Base-by-base conservation (phyloP, 2,113 vertebrate genomes). In the Columba janthina region DNA sequence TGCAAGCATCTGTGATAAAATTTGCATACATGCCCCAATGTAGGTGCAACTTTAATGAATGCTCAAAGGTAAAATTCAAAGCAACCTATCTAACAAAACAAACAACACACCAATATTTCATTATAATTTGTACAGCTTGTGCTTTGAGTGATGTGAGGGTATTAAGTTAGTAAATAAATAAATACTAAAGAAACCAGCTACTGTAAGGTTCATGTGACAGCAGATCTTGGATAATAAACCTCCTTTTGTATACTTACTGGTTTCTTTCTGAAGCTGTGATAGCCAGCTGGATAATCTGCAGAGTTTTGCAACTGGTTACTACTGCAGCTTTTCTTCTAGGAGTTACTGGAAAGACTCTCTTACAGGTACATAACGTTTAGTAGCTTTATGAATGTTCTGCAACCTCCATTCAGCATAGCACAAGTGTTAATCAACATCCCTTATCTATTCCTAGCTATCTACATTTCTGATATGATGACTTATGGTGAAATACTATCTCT, bases 1-100 rank as follows among this genome's bases (percentile, higher is more conserved):
- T 82, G 16, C 4, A 88, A 57, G 18, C 40, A 70, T 8, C 28
- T 28, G 9, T 51, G 19, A 54, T 46, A 50, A 88, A 90, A 72
- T 25, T n/a, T 17, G 3, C 5, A 50, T 21, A 28, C 2, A 4
- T 66, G 5, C 2, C 3, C 42, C 8, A 24, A 8, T 5, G 1
- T 25, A 22, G 4, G 4, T 50, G 5, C 10, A 85, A 54, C 24
- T 76, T 46, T 28, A 76, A 10, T 10, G 66, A 57, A 66, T 6
- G 4, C 2, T 61, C 9, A 40, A 36, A 28, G 8, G 8, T 44
- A 61, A 85, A 79, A 72, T 69, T 78, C 22, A 61, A 40, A 75
- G 15, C 8, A 56, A 24, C 4, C 44, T 71, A 6, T 13, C 18
- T 58, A 28, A 48, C 5, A 40, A 54, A 67, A 18, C 7, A 31